phyloP scores from a whole-genome alignment of 2,888 invertebrate species.

The Orthonevra nobilis region DNA sequence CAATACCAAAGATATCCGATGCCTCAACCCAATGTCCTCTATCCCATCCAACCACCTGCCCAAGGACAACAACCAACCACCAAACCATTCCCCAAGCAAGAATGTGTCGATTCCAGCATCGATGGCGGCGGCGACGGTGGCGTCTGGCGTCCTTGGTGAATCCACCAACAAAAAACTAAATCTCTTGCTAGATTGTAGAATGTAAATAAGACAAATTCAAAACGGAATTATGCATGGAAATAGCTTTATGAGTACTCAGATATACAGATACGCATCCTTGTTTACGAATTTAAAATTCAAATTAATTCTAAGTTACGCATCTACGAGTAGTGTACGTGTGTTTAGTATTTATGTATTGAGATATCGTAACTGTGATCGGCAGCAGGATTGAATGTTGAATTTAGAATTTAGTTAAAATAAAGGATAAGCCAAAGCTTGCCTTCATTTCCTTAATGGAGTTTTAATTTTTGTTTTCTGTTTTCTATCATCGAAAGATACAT shows the following conservation, averaged over 20 bases:
- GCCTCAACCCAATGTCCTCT: conserved; percentile 54
- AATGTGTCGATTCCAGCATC: conserved; percentile 7
- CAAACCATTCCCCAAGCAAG: conserved; percentile 28
- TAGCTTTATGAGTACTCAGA: conserved; percentile 57
- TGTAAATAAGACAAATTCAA: conserved; percentile 52
- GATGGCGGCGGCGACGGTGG: conserved; percentile 40
- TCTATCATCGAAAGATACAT: no score
- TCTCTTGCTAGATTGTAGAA: neutral
- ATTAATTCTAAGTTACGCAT: conserved; percentile 18
- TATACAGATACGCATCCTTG: conserved; percentile 6
- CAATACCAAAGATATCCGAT: conserved; percentile 70
- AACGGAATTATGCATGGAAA: conserved; percentile 63
- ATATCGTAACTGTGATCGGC: conserved; percentile 64
- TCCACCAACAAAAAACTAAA: no score
- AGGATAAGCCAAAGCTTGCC: neutral
- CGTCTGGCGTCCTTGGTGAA: conserved; percentile 72
- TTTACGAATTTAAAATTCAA: conserved; percentile 64
- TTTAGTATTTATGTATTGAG: conserved; percentile 34
- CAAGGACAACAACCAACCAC: no score
- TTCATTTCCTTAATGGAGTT: conserved; percentile 1
- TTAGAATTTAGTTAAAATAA: conserved; percentile 39
- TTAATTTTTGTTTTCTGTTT: no score
- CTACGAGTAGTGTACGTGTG: conserved; percentile 16
- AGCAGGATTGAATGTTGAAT: conserved; percentile 28
- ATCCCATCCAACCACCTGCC: conserved; percentile 51